Evolutionary conservation across 2,113 vertebrate species (phyloP).

Genomic region (Atherinomorus stipes): DNA sequence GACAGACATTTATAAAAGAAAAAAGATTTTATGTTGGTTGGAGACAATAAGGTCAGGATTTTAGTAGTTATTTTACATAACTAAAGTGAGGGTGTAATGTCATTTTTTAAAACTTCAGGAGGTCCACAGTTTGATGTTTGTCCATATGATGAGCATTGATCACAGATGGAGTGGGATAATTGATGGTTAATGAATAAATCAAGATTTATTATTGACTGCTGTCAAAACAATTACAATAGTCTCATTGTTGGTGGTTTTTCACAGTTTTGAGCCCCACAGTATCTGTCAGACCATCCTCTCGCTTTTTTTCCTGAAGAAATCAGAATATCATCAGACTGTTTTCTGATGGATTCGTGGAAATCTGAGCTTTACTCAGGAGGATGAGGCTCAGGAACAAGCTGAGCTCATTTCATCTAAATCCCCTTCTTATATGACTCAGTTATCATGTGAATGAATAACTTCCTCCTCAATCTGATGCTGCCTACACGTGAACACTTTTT

Average conservation of each 20-base stretch:
- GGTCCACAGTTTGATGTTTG: constrained; percentile 23
- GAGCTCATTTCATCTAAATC: constrained; percentile 9
- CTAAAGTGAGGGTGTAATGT: constrained; percentile 22
- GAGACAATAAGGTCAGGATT: neutral
- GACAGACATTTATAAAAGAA: neutral
- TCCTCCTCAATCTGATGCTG: neutral
- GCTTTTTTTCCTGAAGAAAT: no score
- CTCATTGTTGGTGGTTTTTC: neutral
- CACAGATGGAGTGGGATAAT: constrained; percentile 33
- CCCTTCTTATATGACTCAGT: constrained; percentile 11
- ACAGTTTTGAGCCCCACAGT: neutral
- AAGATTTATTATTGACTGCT: constrained; percentile 22
- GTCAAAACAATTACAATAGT: neutral
- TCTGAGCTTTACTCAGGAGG: neutral
- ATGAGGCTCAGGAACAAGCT: neutral
- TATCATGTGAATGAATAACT: neutral
- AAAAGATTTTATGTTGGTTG: neutral
- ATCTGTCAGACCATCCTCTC: neutral
- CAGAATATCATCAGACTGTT: neutral
- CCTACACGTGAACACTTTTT: neutral
- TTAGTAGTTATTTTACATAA: constrained; percentile 26
- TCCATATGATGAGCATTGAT: constrained; percentile 40
- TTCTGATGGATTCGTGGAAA: neutral
- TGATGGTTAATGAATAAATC: constrained; percentile 40
- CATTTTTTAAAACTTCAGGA: constrained; percentile 27